Conservation (phyloP, 2,888 invertebrate species). For the Acronicta alni region DNA sequence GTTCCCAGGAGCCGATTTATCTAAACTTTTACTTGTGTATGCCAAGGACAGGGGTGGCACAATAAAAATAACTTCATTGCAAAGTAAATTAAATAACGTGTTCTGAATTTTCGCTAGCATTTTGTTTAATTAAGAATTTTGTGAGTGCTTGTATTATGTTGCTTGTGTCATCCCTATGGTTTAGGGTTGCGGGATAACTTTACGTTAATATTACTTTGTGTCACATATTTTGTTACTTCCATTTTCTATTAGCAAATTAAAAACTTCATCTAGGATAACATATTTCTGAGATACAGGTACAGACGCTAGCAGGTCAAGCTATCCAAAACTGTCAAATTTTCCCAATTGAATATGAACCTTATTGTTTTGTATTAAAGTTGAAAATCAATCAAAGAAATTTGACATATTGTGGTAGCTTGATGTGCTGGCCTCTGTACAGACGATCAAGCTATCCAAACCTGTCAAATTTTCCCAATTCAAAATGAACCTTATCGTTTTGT, state of each 20-base stretch:
- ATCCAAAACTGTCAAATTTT: too few species aligned
- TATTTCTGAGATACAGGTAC: too few species aligned
- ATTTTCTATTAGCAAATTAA: neutral
- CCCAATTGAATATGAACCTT: too few species aligned
- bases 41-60: conserved; percentile 1
- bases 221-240: neutral
- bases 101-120: conserved; percentile 1
- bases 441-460: too few species aligned
- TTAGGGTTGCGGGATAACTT: neutral
- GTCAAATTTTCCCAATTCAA: too few species aligned
- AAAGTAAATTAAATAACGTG: conserved; percentile 25
- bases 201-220: neutral
- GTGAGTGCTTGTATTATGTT: neutral
- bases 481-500: too few species aligned
- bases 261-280: too few species aligned
- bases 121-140: conserved; percentile 3
- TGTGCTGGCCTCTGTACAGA: too few species aligned
- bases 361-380: too few species aligned
- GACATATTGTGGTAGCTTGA: too few species aligned
- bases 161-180: neutral
- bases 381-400: too few species aligned
- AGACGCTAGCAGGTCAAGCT: too few species aligned
- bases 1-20: conserved; percentile 16
- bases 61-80: conserved; percentile 33
- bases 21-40: conserved; percentile 7